phyloP scores from a whole-genome alignment of 2,888 invertebrate species.

The Drosophila mimetica region DNA sequence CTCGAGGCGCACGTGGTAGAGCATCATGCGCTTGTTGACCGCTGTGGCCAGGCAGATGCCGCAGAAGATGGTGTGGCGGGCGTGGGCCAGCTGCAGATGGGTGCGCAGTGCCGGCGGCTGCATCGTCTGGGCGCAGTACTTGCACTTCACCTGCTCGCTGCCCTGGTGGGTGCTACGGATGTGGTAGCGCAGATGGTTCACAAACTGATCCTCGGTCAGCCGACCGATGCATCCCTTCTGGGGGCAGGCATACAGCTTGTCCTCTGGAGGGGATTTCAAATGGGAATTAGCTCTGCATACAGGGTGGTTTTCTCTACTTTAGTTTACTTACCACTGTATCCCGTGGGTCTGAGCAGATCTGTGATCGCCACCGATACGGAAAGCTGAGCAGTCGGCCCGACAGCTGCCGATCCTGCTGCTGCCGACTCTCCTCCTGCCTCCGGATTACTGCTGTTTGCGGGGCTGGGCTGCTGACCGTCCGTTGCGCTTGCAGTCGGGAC shows the following conservation, averaged over 20 bases:
- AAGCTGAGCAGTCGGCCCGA: too few species aligned
- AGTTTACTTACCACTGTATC: constrained; percentile 54
- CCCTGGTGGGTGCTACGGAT: constrained; percentile 40
- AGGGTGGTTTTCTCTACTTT: too few species aligned
- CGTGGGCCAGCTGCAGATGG: constrained; percentile 87
- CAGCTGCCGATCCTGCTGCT: background rate
- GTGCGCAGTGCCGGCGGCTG: constrained; percentile 84
- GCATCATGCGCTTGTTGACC: constrained; percentile 69
- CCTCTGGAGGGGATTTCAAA: constrained; percentile 47
- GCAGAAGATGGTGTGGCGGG: constrained; percentile 86
- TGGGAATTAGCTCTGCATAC: too few species aligned
- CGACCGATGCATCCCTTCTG: constrained; percentile 57
- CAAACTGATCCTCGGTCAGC: constrained; percentile 64
- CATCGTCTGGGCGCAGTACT: constrained; percentile 68
- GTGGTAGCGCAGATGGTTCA: constrained; percentile 72
- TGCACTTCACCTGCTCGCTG: constrained; percentile 45
- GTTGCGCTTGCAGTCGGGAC: background rate
- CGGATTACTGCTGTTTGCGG: background rate
- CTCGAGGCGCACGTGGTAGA: constrained; percentile 85
- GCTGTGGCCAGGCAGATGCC: constrained; percentile 86
- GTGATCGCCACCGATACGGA: constrained; percentile 10
- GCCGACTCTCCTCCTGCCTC: background rate
- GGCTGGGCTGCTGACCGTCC: background rate
- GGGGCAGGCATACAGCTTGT: constrained; percentile 71
- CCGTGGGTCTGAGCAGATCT: constrained; percentile 42